These are phyloP conservation scores for Agapetus fuscipes DNA, from an alignment of 2,888 invertebrate species.

Conservation along the genomic window DNA sequence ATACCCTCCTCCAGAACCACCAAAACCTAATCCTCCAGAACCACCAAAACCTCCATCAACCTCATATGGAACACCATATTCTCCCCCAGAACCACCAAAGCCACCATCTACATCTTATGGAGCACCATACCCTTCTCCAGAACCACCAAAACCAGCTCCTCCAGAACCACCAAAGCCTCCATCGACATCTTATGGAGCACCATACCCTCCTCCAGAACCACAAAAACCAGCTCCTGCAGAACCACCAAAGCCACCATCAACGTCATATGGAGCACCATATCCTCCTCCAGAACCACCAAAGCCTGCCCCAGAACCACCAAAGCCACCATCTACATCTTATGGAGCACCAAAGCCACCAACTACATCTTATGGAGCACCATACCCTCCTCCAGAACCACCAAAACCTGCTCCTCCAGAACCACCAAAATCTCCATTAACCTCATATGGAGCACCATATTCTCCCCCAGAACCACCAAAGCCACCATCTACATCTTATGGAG, in stretches of 20 bases:
- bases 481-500: too few relatives aligned
- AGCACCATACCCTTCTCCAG: not conserved
- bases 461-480: conserved; percentile 1
- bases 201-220: too few relatives aligned
- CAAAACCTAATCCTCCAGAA: too few relatives aligned
- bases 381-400: not conserved
- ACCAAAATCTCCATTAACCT: not conserved
- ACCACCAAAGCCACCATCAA: too few relatives aligned
- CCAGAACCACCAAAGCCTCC: conserved; percentile 1
- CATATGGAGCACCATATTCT: not conserved
- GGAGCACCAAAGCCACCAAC: not conserved
- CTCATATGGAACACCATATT: too few relatives aligned
- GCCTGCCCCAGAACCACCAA: too few relatives aligned
- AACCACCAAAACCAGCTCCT: not conserved
- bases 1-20: too few relatives aligned
- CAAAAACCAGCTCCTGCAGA: conserved; percentile 1
- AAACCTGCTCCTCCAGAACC: not conserved
- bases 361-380: not conserved
- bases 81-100: too few relatives aligned
- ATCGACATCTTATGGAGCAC: conserved; percentile 1
- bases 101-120: too few relatives aligned
- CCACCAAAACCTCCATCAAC: too few relatives aligned
- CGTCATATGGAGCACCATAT: conserved; percentile 5
- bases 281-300: conserved; percentile 1
- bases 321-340: too few relatives aligned